phyloP scores from a whole-genome alignment of 2,888 invertebrate genomes.

The Ichneumoninae sp. region DNA sequence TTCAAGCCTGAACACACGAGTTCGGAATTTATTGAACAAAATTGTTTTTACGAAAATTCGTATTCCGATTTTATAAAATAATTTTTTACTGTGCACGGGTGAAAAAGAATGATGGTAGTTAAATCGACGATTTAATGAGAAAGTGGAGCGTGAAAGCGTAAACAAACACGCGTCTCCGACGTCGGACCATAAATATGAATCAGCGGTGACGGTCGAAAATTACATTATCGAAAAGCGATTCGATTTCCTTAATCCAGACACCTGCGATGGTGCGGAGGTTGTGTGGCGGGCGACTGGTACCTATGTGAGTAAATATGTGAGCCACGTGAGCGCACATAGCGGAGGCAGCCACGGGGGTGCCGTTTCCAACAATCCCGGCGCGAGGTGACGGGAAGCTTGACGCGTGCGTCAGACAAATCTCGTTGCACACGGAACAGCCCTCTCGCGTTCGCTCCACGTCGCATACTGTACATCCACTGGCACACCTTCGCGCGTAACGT shows the following conservation, averaged over 20 bases:
- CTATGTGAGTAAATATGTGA: slow-evolving; percentile 22
- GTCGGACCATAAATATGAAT: background rate
- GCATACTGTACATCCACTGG: slow-evolving; percentile 9
- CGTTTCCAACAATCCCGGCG: slow-evolving; percentile 50
- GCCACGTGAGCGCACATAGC: slow-evolving; percentile 72
- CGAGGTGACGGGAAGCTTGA: slow-evolving; percentile 55
- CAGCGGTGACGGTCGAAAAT: background rate
- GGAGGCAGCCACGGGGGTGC: slow-evolving; percentile 68
- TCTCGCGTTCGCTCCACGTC: slow-evolving; percentile 41
- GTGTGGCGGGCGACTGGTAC: background rate
- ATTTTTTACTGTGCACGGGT: too few relatives aligned
- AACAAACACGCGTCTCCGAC: background rate
- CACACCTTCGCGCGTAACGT: slow-evolving; percentile 48
- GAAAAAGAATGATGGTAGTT: background rate
- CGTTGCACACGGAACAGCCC: slow-evolving; percentile 61
- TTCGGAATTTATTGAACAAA: too few relatives aligned
- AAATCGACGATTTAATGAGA: background rate
- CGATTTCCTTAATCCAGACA: slow-evolving; percentile 1
- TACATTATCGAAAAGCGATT: background rate
- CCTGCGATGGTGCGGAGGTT: background rate
- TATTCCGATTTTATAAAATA: too few relatives aligned
- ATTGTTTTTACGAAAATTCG: too few relatives aligned
- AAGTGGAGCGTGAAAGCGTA: background rate
- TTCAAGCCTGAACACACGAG: too few relatives aligned
- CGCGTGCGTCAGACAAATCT: slow-evolving; percentile 62